A percentile compares a stretch with the other conserved stretches of the same genome.
Evolutionary conservation across 2,113 vertebrate species (phyloP).

Genomic region (Ploceus nigricollis): DNA sequence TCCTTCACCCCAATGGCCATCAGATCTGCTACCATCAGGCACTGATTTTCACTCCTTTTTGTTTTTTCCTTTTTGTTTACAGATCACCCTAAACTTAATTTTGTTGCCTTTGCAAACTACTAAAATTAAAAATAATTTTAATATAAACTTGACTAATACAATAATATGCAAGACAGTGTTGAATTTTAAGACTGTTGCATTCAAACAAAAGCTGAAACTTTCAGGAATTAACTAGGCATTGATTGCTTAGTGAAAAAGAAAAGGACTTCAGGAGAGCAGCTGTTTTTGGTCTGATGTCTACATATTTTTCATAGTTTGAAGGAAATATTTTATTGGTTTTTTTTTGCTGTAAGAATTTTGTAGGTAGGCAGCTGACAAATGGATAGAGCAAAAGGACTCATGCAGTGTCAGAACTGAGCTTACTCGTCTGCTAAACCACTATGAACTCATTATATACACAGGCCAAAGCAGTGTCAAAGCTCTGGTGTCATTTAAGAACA

Average conservation of each 20-base stretch:
- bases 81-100: not conserved
- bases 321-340: not conserved
- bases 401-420: not conserved
- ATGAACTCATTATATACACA: not conserved
- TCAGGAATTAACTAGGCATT: not conserved
- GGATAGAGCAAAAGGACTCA: not conserved
- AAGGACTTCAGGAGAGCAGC: not conserved
- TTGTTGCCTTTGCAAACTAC: not conserved
- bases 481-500: not conserved
- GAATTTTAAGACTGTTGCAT: not conserved
- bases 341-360: not conserved
- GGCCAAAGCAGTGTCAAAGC: not conserved
- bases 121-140: not conserved
- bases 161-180: not conserved
- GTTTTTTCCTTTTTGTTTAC: not conserved
- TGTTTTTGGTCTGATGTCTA: not conserved
- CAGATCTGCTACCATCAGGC: not conserved
- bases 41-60: not conserved
- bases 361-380: not conserved
- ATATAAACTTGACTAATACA: not conserved
- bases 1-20: not conserved
- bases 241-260: not conserved
- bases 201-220: not conserved
- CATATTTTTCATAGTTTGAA: not conserved
- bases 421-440: not conserved